Percentiles rank a stretch among this genome's conserved stretches.
Evolutionary conservation across 2,113 vertebrate genomes (phyloP).

Genomic region (Oxyruncus cristatus): DNA sequence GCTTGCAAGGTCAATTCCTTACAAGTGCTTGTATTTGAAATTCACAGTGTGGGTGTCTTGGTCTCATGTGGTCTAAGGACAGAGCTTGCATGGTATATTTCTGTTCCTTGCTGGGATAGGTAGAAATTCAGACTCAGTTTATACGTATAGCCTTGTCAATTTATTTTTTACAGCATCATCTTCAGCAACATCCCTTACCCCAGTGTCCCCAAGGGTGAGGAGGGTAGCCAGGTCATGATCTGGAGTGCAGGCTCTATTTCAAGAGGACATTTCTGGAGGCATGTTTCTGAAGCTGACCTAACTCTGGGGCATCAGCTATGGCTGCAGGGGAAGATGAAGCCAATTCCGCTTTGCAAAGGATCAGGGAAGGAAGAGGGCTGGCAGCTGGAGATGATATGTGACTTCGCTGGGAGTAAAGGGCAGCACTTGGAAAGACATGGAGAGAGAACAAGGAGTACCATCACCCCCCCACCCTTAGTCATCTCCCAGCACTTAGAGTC

Average conservation of each 20-base stretch:
- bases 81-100: background rate
- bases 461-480: background rate
- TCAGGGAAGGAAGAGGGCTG: background rate
- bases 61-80: background rate
- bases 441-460: background rate
- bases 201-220: background rate
- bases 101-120: background rate
- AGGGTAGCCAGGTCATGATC: background rate
- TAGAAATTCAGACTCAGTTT: background rate
- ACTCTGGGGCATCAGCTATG: background rate
- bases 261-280: background rate
- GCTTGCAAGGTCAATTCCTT: slow-evolving; percentile 6
- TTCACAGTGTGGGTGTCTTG: rapidly evolving
- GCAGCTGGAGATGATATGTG: background rate
- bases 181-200: background rate
- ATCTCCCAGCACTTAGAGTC: background rate
- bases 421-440: background rate
- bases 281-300: background rate
- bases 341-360: background rate
- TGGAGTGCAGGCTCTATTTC: background rate
- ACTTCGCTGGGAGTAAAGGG: rapidly evolving
- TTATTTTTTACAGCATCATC: background rate
- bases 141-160: background rate
- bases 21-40: background rate
- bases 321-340: background rate